Conservation (phyloP, 1,140 invertebrate genomes). For the Cyphomyrmex costatus region DNA sequence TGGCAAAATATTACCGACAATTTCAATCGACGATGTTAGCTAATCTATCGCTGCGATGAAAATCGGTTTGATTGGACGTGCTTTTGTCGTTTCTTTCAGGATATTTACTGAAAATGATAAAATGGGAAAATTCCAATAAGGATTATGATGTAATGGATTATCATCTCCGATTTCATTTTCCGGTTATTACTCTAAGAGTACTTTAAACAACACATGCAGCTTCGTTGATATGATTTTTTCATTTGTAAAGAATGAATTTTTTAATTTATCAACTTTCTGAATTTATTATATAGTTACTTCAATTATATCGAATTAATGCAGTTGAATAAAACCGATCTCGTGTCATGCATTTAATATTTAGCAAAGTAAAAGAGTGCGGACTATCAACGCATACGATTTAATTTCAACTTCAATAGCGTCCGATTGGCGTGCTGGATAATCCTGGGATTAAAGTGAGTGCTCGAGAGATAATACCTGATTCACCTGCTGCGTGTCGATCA, state of each 20-base stretch:
- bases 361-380: conserved; percentile 1
- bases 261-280: not conserved
- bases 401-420: conserved; percentile 70
- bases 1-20: conserved; percentile 8
- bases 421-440: conserved; percentile 76
- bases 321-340: conserved; percentile 46
- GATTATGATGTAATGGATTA: conserved; percentile 35
- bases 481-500: conserved; percentile 63
- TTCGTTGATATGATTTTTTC: not conserved
- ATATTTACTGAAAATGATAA: not conserved
- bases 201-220: not conserved
- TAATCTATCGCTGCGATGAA: not conserved
- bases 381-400: conserved; percentile 55
- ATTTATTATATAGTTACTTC: not conserved
- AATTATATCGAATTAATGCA: conserved; percentile 44
- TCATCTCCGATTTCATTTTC: conserved; percentile 53
- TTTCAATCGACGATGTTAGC: conserved; percentile 19
- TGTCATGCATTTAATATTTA: conserved; percentile 55
- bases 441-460: conserved; percentile 72
- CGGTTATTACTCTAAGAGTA: not conserved
- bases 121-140: not conserved
- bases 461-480: conserved; percentile 69
- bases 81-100: too few species aligned
- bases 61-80: not conserved
- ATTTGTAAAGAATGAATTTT: too few species aligned